Conservation (phyloP, 2,113 vertebrate genomes). For the Okapia johnstoni region DNA sequence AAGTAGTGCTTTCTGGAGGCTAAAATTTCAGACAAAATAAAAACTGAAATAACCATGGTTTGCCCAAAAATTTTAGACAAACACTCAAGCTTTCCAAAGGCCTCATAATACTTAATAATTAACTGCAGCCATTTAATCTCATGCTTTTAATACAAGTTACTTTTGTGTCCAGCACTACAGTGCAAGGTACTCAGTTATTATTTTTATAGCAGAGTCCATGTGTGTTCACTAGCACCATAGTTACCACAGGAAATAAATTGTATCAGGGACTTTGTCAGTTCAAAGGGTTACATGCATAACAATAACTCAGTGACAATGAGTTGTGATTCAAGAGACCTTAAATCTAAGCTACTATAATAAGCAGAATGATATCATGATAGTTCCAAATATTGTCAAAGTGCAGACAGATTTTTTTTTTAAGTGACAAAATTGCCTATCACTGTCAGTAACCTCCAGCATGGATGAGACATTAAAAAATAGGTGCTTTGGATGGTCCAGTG, state of each 20-base stretch:
- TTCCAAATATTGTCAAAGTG: background rate
- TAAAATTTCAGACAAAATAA: constrained; percentile 57
- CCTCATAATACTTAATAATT: constrained; percentile 38
- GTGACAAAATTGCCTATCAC: background rate
- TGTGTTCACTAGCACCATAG: background rate
- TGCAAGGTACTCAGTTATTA: background rate
- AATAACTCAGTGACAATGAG: background rate
- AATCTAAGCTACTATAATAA: background rate
- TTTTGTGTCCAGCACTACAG: constrained; percentile 26
- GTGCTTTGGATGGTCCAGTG: background rate
- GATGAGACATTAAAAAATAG: background rate
- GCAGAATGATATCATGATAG: background rate
- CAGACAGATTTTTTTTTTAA: background rate
- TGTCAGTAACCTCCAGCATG: background rate
- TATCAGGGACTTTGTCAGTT: background rate
- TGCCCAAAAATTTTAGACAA: constrained; percentile 40
- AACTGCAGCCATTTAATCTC: constrained; percentile 35
- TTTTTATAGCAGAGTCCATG: background rate
- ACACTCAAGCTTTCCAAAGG: constrained; percentile 40
- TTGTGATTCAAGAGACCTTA: background rate
- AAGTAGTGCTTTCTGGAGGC: constrained; percentile 43
- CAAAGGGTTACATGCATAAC: background rate
- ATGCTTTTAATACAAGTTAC: constrained; percentile 15
- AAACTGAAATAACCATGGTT: constrained; percentile 41
- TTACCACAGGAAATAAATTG: background rate